Percentiles rank a stretch among this genome's conserved stretches.
These are phyloP conservation scores for Vulpes lagopus DNA, from an alignment of 2,113 vertebrate species.

Conservation along the genomic window DNA sequence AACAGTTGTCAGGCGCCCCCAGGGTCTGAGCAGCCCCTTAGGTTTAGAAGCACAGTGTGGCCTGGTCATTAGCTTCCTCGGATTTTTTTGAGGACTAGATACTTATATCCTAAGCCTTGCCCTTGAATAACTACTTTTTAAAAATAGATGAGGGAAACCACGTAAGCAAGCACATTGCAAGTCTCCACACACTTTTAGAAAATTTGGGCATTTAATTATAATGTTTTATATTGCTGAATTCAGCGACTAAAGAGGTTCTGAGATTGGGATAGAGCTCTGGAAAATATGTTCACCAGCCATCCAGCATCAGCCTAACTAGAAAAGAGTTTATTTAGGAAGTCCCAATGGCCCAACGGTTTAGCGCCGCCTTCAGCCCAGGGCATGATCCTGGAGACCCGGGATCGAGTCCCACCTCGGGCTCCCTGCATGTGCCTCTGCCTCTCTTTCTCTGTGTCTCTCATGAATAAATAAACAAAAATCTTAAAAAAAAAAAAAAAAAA, in stretches of 20 bases:
- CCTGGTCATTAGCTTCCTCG: neutral
- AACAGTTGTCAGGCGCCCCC: neutral
- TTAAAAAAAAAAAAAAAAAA: too few species aligned
- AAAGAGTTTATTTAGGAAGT: neutral
- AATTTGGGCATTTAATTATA: neutral
- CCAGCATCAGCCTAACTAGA: neutral
- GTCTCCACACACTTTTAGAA: neutral
- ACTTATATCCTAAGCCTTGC: slow-evolving; percentile 11
- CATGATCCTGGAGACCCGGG: too few species aligned
- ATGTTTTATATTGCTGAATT: slow-evolving; percentile 23
- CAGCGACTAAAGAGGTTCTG: neutral
- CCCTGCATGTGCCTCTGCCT: too few species aligned
- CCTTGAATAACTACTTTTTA: neutral
- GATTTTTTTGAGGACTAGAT: slow-evolving; percentile 51
- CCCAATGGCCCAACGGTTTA: too few species aligned
- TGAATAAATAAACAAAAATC: too few species aligned
- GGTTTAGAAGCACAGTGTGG: neutral
- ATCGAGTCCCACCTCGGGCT: too few species aligned
- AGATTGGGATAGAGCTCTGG: neutral
- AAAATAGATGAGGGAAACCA: slow-evolving; percentile 56
- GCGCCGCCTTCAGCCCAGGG: too few species aligned
- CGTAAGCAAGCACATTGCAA: slow-evolving; percentile 54
- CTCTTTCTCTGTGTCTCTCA: too few species aligned
- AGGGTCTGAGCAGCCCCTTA: neutral
- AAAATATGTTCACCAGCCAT: neutral